Base-by-base conservation (phyloP, 1,140 invertebrate genomes). In the Idris sp. region DNA sequence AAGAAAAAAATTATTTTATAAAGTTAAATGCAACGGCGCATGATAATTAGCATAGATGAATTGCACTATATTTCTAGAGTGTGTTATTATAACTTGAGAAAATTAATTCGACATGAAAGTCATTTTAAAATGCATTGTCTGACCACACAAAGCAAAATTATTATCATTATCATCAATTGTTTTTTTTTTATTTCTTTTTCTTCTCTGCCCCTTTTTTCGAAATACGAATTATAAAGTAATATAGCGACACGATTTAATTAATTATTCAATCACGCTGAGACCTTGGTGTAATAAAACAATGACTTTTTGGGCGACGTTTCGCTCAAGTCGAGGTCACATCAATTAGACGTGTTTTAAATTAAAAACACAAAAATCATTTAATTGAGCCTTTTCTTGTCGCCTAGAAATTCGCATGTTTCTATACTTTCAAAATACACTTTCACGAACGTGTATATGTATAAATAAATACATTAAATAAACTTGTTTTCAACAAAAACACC, bases 391-490 rank as follows among this genome's bases (percentile, higher is more conserved):
- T 4, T 1, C 26, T 6, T 28, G 7, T n/a, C 26, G 26, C 4
- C 26, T 1, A 28, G 26, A 28, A n/a, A 28, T n/a, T n/a, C 26
- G n/a, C 26, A n/a, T n/a, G n/a, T n/a, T n/a, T n/a, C n/a, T n/a
- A n/a, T n/a, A n/a, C n/a, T n/a, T n/a, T n/a, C n/a, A n/a, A n/a
- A n/a, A n/a, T n/a, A 44, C 51, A 73, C 69, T 73, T 73, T 73
- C 69, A 65, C 69, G 35, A 51, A 18, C 49, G 31, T 40, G 25
- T 58, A 44, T 64, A 73, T 64, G n/a, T 43, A 19, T 35, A 53
- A 35, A 64, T 72, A 58, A n/a, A 69, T 58, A 59, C 56, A 19
- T 71, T 56, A 58, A 64, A 72, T 36, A 40, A 51, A 46, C 41
- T 53, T 40, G 44, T 49, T 58, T 15, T 16, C 26, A 64, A 65